These are phyloP conservation scores for Melieria crassipennis DNA, from an alignment of 2,888 invertebrate species.

Conservation along the genomic window DNA sequence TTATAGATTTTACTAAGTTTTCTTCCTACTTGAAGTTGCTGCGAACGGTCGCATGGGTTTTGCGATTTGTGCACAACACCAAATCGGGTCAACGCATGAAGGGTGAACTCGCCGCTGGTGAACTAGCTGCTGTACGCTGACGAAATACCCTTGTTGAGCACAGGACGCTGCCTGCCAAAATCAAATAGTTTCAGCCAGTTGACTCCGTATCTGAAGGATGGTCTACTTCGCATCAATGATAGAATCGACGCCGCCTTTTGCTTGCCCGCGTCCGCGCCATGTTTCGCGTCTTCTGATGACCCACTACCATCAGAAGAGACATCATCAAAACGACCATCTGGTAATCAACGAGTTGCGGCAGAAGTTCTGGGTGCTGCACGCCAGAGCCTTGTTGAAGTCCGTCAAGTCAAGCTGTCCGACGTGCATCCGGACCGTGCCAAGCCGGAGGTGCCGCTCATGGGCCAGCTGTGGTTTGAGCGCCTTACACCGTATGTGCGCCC, in stretches of 20 bases:
- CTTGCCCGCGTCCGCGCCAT: slow-evolving; percentile 23
- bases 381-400: slow-evolving; percentile 26
- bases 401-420: slow-evolving; percentile 26
- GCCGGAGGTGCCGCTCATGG: slow-evolving; percentile 42
- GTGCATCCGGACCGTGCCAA: slow-evolving; percentile 24
- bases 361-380: slow-evolving; percentile 36
- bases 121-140: neutral
- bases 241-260: slow-evolving; percentile 34
- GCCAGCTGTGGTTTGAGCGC: slow-evolving; percentile 38
- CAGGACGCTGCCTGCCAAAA: slow-evolving; percentile 6
- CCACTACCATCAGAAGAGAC: neutral
- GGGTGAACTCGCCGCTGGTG: neutral
- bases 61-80: slow-evolving; percentile 20
- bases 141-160: neutral
- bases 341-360: slow-evolving; percentile 33
- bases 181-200: slow-evolving; percentile 14
- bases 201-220: slow-evolving; percentile 30
- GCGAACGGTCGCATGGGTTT: slow-evolving; percentile 25
- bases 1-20: slow-evolving; percentile 28
- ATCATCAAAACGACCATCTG: slow-evolving; percentile 35
- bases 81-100: neutral
- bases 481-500: slow-evolving; percentile 39
- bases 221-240: slow-evolving; percentile 19
- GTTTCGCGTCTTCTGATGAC: slow-evolving; percentile 18
- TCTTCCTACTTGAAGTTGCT: slow-evolving; percentile 28